Evolutionary conservation across 2,888 invertebrate genomes (phyloP).

Genomic region (Sicus ferrugineus): DNA sequence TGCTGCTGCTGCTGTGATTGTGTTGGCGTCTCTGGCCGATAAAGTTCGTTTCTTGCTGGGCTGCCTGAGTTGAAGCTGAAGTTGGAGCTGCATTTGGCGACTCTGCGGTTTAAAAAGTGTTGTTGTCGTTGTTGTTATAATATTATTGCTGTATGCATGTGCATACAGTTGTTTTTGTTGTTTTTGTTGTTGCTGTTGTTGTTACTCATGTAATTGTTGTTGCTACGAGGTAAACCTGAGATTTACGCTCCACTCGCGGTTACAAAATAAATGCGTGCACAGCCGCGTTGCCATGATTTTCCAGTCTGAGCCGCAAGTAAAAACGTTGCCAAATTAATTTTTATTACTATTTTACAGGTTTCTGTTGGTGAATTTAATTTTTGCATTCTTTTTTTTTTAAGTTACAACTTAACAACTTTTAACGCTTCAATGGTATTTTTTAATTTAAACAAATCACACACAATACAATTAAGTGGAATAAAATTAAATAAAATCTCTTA

Average conservation of each 20-base stretch:
- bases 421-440: too few species aligned
- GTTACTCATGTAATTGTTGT: conserved; percentile 14
- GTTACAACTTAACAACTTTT: not conserved
- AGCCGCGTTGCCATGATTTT: too few species aligned
- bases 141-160: too few species aligned
- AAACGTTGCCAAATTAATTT: not conserved
- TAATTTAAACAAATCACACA: not conserved
- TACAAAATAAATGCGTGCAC: too few species aligned
- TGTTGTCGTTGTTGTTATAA: conserved; percentile 15
- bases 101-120: not conserved
- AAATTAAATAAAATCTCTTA: not conserved
- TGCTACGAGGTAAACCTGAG: conserved; percentile 21
- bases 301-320: not conserved
- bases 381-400: too few species aligned
- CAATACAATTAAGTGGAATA: not conserved
- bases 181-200: conserved; percentile 15
- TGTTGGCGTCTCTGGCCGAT: not conserved
- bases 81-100: conserved; percentile 4
- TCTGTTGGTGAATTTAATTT: too few species aligned
- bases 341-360: not conserved
- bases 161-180: conserved; percentile 2
- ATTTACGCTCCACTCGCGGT: not conserved
- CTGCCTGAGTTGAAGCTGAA: not conserved
- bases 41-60: not conserved
- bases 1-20: conserved; percentile 36